Percentiles rank a stretch among this genome's conserved stretches.
phyloP scores from a whole-genome alignment of 2,888 invertebrate genomes.

The Epistrophe eligans region DNA sequence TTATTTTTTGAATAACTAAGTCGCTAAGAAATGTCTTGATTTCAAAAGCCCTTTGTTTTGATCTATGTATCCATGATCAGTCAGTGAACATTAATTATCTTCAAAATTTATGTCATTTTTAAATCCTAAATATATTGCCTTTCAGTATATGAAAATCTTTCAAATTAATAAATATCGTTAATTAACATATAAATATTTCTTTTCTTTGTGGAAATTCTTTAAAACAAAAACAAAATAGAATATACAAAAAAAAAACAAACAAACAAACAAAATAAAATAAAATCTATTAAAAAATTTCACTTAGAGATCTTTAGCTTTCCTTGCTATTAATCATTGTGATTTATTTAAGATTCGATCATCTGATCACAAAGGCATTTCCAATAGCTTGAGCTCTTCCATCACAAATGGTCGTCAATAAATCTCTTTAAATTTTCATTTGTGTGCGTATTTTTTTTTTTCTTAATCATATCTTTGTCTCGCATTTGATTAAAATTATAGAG shows the following conservation, averaged over 20 bases:
- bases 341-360: slow-evolving; percentile 54
- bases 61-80: background rate
- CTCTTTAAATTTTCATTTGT: background rate
- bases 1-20: background rate
- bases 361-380: slow-evolving; percentile 34
- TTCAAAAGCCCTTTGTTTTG: background rate
- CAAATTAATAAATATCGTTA: slow-evolving; percentile 17
- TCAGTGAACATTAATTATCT: slow-evolving; percentile 13
- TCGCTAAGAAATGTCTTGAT: background rate
- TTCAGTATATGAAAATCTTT: background rate
- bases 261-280: background rate
- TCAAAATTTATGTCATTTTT: background rate
- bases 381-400: slow-evolving; percentile 23
- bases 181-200: background rate
- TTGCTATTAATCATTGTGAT: slow-evolving; percentile 54
- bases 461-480: background rate
- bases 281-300: slow-evolving; percentile 13
- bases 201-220: slow-evolving; percentile 12
- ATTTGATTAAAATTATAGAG: slow-evolving; percentile 39
- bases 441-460: slow-evolving; percentile 2
- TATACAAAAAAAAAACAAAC: too few relatives aligned
- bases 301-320: slow-evolving; percentile 5
- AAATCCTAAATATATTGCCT: slow-evolving; percentile 8
- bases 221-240: too few relatives aligned
- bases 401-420: slow-evolving; percentile 43